Evolutionary conservation across 2,113 vertebrate genomes (phyloP).

Genomic region (Butorides virescens): DNA sequence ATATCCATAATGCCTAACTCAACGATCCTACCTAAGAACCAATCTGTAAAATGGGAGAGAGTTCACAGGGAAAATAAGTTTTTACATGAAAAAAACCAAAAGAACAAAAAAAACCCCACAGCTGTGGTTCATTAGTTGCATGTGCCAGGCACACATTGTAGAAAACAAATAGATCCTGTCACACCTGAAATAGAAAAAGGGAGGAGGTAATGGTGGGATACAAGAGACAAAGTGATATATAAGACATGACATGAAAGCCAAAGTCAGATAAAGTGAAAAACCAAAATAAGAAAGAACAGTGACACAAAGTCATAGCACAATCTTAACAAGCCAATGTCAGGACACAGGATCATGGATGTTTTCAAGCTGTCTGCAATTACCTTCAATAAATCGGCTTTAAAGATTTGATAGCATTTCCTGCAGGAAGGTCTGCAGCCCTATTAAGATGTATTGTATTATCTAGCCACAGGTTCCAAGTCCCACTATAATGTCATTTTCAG

Average conservation of each 20-base stretch:
- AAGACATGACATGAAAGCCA: neutral
- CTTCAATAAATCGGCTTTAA: conserved; percentile 22
- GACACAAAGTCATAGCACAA: neutral
- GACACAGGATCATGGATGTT: conserved; percentile 26
- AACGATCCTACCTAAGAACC: neutral
- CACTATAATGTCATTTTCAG: neutral
- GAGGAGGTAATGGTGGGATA: neutral
- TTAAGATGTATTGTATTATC: neutral
- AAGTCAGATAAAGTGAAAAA: conserved; percentile 1
- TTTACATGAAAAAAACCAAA: neutral
- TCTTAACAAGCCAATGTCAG: conserved; percentile 18
- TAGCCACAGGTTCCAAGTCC: neutral
- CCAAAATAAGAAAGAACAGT: neutral
- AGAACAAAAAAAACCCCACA: accelerated
- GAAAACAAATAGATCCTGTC: conserved; percentile 22
- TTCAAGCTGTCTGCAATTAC: conserved; percentile 39
- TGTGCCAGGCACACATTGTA: neutral
- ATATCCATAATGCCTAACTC: neutral
- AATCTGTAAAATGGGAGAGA: neutral
- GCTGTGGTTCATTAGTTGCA: neutral
- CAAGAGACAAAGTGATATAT: neutral
- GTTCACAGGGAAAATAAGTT: neutral
- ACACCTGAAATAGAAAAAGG: neutral
- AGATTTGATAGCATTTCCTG: neutral
- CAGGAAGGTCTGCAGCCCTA: neutral